These are phyloP conservation scores for Valencia hispanica DNA, from an alignment of 2,797 vertebrate species.

Conservation along the genomic window DNA sequence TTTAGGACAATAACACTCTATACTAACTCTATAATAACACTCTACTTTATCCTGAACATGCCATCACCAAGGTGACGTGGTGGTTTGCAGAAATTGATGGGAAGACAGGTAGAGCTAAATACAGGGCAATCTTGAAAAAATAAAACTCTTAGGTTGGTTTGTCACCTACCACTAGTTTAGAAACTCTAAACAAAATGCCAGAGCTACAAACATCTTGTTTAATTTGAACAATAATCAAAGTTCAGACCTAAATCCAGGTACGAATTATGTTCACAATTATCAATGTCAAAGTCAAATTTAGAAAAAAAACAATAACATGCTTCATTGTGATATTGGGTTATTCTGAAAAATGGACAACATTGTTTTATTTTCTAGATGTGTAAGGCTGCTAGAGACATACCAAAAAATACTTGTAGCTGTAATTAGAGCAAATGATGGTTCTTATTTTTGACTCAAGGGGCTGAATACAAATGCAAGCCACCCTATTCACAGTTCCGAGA, in stretches of 20 bases:
- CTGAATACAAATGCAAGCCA: neutral
- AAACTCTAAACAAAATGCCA: neutral
- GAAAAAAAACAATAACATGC: neutral
- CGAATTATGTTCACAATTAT: neutral
- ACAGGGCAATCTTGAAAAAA: too few relatives aligned
- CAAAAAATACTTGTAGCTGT: neutral
- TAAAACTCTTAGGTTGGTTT: too few relatives aligned
- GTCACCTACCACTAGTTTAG: too few relatives aligned
- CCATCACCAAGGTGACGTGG: neutral
- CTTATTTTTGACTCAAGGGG: neutral
- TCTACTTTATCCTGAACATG: neutral
- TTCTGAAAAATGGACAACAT: neutral
- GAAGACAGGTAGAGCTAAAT: too few relatives aligned
- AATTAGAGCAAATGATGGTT: slow-evolving; percentile 3
- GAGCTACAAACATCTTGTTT: neutral
- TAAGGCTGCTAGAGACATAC: neutral
- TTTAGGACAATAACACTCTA: neutral
- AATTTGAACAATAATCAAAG: neutral
- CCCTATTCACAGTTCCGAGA: neutral
- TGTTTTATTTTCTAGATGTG: neutral
- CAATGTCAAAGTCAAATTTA: neutral
- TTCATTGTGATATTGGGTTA: neutral
- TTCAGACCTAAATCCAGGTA: neutral
- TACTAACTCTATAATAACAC: too few relatives aligned
- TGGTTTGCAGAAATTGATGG: neutral